Percentiles rank a stretch among this genome's conserved stretches.
phyloP scores from a whole-genome alignment of 2,797 vertebrate genomes.

The Lycodopsis pacificus region DNA sequence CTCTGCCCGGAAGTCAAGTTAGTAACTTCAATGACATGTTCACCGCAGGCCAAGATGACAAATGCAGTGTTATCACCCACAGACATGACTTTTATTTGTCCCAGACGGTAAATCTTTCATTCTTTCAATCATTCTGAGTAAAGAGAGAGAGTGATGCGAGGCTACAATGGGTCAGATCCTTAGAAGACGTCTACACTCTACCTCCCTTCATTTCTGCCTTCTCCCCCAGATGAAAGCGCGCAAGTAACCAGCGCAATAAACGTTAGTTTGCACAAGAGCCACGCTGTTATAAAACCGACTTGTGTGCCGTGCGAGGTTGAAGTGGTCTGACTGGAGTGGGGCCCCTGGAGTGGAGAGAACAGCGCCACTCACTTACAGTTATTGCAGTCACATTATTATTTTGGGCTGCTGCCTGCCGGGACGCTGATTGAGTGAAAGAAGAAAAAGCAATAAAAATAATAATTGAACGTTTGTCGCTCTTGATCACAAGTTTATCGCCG shows the following conservation, averaged over 20 bases:
- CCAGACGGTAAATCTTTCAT: neutral
- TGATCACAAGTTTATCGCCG: constrained; percentile 1
- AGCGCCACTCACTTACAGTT: constrained; percentile 45
- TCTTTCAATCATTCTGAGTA: neutral
- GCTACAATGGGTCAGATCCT: neutral
- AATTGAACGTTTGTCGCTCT: constrained; percentile 16
- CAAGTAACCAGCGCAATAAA: constrained; percentile 43
- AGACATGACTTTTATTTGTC: neutral
- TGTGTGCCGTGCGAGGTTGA: constrained; percentile 56
- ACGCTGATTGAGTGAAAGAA: constrained; percentile 38
- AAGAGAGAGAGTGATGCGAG: neutral
- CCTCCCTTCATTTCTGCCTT: constrained; percentile 30
- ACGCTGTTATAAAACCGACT: constrained; percentile 61
- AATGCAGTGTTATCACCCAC: neutral
- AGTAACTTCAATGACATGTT: constrained; percentile 8
- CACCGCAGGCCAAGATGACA: neutral
- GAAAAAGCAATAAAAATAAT: neutral
- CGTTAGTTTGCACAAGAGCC: constrained; percentile 53
- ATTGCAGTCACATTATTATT: constrained; percentile 55
- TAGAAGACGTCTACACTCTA: constrained; percentile 7
- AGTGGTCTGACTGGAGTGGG: constrained; percentile 52
- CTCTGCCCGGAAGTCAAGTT: neutral
- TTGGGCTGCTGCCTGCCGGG: constrained; percentile 26
- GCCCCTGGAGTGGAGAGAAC: constrained; percentile 59
- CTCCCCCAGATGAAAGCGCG: constrained; percentile 44